Evolutionary conservation across 2,797 vertebrate genomes (phyloP).

Genomic region (Pteropus rufus): DNA sequence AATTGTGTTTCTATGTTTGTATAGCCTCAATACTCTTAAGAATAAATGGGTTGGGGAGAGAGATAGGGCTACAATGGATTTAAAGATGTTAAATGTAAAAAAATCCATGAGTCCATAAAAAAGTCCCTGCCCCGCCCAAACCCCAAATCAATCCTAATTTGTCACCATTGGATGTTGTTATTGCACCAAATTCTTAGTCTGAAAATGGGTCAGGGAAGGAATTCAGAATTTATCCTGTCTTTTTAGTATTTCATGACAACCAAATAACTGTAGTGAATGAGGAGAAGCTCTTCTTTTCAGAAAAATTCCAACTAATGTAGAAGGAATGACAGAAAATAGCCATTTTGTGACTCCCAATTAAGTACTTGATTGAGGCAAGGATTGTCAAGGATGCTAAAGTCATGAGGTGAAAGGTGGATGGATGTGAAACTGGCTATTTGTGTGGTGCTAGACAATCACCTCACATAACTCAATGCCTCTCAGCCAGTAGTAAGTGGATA

Average conservation of each 20-base stretch:
- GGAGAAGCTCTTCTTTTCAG: background rate
- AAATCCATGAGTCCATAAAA: background rate
- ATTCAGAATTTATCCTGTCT: background rate
- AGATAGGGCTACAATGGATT: background rate
- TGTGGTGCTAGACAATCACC: background rate
- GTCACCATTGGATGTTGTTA: background rate
- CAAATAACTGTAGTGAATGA: background rate
- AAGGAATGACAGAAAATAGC: background rate
- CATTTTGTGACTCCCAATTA: background rate
- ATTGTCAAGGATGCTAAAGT: background rate
- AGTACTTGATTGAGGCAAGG: background rate
- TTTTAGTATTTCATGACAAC: background rate
- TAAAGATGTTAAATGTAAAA: background rate
- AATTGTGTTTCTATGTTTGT: background rate
- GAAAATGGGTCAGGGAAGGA: background rate
- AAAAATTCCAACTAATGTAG: background rate
- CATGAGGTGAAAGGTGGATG: background rate
- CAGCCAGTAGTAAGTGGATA: too few relatives aligned
- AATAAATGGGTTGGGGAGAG: background rate
- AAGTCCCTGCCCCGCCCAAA: background rate
- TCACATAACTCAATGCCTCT: background rate
- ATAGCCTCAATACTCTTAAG: background rate
- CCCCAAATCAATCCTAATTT: background rate
- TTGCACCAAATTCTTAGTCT: background rate
- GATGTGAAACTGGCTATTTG: conserved; percentile 11